A percentile compares a stretch with the other conserved stretches of the same genome.
phyloP scores from a whole-genome alignment of 1,140 invertebrate species.

The Diprion similis region DNA sequence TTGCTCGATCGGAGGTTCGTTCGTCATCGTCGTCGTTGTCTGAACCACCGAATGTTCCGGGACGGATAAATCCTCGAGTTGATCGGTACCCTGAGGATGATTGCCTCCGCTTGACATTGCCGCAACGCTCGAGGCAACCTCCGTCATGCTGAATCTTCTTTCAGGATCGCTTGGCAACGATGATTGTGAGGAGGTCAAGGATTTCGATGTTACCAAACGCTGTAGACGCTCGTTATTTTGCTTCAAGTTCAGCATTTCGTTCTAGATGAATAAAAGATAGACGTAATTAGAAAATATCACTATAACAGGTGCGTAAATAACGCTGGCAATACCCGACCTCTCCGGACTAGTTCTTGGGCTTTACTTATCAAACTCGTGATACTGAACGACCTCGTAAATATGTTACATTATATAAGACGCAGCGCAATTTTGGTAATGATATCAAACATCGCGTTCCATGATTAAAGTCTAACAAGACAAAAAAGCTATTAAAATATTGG shows the following conservation, averaged over 20 bases:
- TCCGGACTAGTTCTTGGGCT: too few species aligned
- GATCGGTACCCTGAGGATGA: constrained; percentile 47
- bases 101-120: constrained; percentile 55
- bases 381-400: too few species aligned
- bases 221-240: constrained; percentile 96
- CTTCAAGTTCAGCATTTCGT: constrained; percentile 95
- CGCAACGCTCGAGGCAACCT: constrained; percentile 55
- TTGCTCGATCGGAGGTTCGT: constrained; percentile 66
- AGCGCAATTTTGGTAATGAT: too few species aligned
- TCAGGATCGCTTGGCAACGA: constrained; percentile 69
- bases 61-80: constrained; percentile 60
- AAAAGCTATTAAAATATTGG: too few species aligned
- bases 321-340: too few species aligned
- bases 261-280: constrained; percentile 66
- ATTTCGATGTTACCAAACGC: constrained; percentile 82
- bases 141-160: constrained; percentile 68
- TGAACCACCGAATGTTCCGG: constrained; percentile 61
- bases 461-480: too few species aligned
- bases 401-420: too few species aligned
- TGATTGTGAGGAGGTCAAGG: constrained; percentile 79
- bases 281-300: neutral
- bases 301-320: too few species aligned
- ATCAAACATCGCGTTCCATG: too few species aligned
- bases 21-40: constrained; percentile 58
- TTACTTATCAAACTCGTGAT: too few species aligned